phyloP scores from a whole-genome alignment of 37 sponge, comb jelly and placozoan species.

The Dysidea cf. avara region DNA sequence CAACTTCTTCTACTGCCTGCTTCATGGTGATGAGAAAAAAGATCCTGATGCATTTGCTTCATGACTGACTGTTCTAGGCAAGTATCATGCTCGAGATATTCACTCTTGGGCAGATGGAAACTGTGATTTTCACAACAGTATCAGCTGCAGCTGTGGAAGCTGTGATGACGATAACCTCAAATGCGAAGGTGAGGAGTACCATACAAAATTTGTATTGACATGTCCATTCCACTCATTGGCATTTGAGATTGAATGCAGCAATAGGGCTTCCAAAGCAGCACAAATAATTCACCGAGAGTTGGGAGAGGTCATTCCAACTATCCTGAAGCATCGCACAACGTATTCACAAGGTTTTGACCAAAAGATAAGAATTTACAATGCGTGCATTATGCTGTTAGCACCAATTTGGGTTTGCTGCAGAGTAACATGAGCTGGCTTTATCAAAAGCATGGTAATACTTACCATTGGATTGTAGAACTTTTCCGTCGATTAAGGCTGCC shows the following conservation, averaged over 20 bases:
- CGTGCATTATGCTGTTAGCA: neutral
- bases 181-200: constrained; percentile 19
- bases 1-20: constrained; percentile 15
- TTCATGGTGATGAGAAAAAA: neutral
- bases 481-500: constrained; percentile 6
- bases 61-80: constrained; percentile 12
- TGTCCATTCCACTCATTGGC: constrained; percentile 25
- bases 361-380: constrained; percentile 4
- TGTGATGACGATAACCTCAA: constrained; percentile 23
- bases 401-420: constrained; percentile 12
- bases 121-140: constrained; percentile 35
- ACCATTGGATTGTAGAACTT: neutral
- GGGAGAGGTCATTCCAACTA: constrained; percentile 25
- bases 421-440: neutral
- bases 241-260: constrained; percentile 33
- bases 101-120: constrained; percentile 27
- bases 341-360: constrained; percentile 8
- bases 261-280: neutral
- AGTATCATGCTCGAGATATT: constrained; percentile 36
- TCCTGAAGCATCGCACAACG: too few relatives aligned
- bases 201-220: neutral
- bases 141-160: constrained; percentile 16
- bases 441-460: neutral
- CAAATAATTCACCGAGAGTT: constrained; percentile 4
- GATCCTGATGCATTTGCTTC: constrained; percentile 13